Conservation (phyloP, 2,888 invertebrate species). For the Chesias legatella region DNA sequence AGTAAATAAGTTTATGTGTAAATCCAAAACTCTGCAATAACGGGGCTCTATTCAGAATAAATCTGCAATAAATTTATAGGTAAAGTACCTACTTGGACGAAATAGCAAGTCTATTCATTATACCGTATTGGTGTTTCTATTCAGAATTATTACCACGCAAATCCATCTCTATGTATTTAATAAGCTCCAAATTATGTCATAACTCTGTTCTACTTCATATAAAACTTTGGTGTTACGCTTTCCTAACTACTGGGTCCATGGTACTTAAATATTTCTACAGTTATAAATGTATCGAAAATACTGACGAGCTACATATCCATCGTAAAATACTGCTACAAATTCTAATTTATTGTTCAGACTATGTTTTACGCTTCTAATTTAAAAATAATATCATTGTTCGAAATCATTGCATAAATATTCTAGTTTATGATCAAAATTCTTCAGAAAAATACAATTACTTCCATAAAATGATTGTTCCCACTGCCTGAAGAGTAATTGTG, state of each 20-base stretch:
- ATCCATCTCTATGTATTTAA: slow-evolving; percentile 41
- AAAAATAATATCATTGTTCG: slow-evolving; percentile 42
- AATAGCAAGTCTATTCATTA: slow-evolving; percentile 57
- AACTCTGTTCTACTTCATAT: slow-evolving; percentile 45
- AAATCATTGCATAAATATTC: slow-evolving; percentile 35
- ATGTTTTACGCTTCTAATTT: slow-evolving; percentile 41
- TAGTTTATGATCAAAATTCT: slow-evolving; percentile 43
- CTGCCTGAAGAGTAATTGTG: slow-evolving; percentile 41
- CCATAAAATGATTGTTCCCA: slow-evolving; percentile 66
- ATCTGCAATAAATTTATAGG: slow-evolving; percentile 23
- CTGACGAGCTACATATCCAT: slow-evolving; percentile 63
- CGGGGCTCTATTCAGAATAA: background rate
- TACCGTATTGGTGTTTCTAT: slow-evolving; percentile 36
- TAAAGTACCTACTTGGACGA: slow-evolving; percentile 53
- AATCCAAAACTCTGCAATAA: too few relatives aligned
- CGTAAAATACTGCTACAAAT: slow-evolving; percentile 70
- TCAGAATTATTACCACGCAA: slow-evolving; percentile 28
- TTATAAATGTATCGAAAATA: slow-evolving; percentile 73
- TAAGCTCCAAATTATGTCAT: slow-evolving; percentile 59
- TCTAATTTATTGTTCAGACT: slow-evolving; percentile 57
- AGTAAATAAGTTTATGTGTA: too few relatives aligned
- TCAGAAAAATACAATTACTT: slow-evolving; percentile 66
- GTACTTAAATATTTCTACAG: slow-evolving; percentile 53
- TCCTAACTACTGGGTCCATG: slow-evolving; percentile 71
- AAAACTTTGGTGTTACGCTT: slow-evolving; percentile 72